phyloP scores from a whole-genome alignment of 2,797 vertebrate species.

The Gymnocypris eckloni region DNA sequence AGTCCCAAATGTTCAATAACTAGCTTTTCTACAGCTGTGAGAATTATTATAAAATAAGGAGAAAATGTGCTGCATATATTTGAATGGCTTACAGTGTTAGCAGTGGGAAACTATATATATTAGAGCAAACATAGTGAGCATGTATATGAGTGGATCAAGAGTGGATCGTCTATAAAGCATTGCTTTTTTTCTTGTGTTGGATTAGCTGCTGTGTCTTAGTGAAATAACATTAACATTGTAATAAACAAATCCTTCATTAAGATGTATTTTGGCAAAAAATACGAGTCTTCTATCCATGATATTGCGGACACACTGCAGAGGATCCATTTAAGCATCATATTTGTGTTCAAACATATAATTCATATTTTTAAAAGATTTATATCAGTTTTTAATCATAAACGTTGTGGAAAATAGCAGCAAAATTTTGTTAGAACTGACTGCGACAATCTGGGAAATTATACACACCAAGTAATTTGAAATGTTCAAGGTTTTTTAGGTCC shows the following conservation, averaged over 20 bases:
- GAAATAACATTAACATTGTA: not conserved
- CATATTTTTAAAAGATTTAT: not conserved
- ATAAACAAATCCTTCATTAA: no score
- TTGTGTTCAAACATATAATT: not conserved
- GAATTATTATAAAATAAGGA: conserved; percentile 40
- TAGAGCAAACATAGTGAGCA: conserved; percentile 45
- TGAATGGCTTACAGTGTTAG: conserved; percentile 50
- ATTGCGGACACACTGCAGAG: not conserved
- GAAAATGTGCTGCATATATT: conserved; percentile 41
- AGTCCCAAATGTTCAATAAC: conserved; percentile 5
- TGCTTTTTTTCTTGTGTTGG: not conserved
- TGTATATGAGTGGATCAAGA: not conserved
- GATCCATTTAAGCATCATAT: not conserved
- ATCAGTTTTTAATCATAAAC: not conserved
- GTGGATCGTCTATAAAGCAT: not conserved
- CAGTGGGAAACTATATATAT: conserved; percentile 47
- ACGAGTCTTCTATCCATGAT: not conserved
- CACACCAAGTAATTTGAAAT: not conserved
- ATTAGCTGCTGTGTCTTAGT: not conserved
- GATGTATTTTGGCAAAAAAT: not conserved
- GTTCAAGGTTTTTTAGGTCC: not conserved
- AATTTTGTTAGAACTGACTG: not conserved
- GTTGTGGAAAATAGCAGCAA: not conserved
- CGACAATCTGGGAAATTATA: conserved; percentile 17
- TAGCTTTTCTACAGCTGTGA: conserved; percentile 28